Evolutionary conservation across 2,113 vertebrate species (phyloP).

Genomic region (Pan troglodytes): NHGRI_mPanTro3-v2.1_pri NC_072402.2:108966501-108967000

Average conservation of each 20-base stretch:
- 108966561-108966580: slow-evolving; percentile 20
- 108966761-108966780: neutral
- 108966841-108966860: neutral
- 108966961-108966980: neutral
- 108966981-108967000: neutral
- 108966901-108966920: neutral
- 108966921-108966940: neutral
- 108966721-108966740: neutral
- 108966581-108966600: neutral
- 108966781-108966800: neutral
- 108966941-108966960: neutral
- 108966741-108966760: neutral
- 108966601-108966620: slow-evolving; percentile 39
- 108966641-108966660: neutral
- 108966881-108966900: neutral
- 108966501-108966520: neutral
- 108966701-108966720: neutral
- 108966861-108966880: neutral
- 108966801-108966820: neutral
- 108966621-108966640: slow-evolving; percentile 17
- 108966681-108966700: neutral
- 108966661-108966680: neutral
- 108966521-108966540: neutral
- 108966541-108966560: slow-evolving; percentile 45
- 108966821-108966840: neutral